Percentiles rank a stretch among this genome's conserved stretches.
phyloP scores from a whole-genome alignment of 2,888 invertebrate species.

The Leptopterna dolabrata region DNA sequence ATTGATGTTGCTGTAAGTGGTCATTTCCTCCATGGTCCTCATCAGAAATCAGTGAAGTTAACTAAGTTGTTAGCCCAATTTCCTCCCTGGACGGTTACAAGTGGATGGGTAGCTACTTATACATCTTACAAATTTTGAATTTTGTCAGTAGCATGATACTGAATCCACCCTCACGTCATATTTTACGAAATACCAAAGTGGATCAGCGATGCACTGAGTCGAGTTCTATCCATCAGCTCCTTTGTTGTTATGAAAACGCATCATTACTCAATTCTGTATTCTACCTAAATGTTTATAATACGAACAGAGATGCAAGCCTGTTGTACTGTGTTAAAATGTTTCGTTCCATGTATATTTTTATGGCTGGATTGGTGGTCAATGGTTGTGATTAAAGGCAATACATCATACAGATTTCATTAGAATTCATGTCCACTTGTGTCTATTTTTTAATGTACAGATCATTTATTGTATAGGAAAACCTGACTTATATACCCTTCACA shows the following conservation, averaged over 20 bases:
- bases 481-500: too few species aligned
- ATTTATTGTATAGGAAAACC: too few species aligned
- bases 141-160: not conserved
- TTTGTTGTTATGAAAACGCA: not conserved
- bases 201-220: not conserved
- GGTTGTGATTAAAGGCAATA: not conserved
- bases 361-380: not conserved
- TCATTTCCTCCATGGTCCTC: conserved; percentile 72
- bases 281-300: too few species aligned
- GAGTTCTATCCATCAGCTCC: not conserved
- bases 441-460: not conserved
- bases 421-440: not conserved
- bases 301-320: not conserved
- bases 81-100: conserved; percentile 75
- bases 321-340: not conserved
- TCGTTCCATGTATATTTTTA: not conserved
- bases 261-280: too few species aligned
- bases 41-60: conserved; percentile 70
- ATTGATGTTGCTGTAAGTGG: conserved; percentile 73
- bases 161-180: not conserved
- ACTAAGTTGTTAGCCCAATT: conserved; percentile 72
- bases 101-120: conserved; percentile 78
- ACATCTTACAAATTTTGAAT: conserved; percentile 72
- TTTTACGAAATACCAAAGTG: not conserved
- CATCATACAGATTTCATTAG: not conserved